Percentiles rank a stretch among this genome's conserved stretches.
Evolutionary conservation across 1,140 invertebrate genomes (phyloP).

Genomic region (Zaprionus ghesquierei): DNA sequence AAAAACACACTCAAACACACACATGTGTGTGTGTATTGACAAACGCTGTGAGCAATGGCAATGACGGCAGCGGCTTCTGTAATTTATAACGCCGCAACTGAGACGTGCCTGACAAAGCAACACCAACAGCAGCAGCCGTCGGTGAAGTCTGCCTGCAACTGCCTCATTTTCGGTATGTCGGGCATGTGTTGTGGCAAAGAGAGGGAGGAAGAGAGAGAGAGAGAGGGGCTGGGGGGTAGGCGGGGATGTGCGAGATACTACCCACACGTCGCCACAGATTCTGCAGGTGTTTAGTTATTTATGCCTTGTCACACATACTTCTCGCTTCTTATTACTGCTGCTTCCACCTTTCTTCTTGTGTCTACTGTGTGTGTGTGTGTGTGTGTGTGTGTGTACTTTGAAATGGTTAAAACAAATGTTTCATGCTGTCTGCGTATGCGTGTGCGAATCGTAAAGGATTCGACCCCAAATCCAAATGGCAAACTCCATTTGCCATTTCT

Average conservation of each 20-base stretch:
- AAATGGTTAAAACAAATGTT: constrained; percentile 65
- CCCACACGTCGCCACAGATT: constrained; percentile 41
- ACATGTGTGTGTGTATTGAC: constrained; percentile 52
- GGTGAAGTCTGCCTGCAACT: not conserved
- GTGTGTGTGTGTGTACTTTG: constrained; percentile 15
- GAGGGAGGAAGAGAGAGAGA: not conserved
- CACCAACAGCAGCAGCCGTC: constrained; percentile 25
- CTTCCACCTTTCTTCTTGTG: not conserved
- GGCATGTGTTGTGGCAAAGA: not conserved
- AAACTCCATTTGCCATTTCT: constrained; percentile 33
- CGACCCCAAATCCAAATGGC: constrained; percentile 53
- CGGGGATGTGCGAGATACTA: not conserved
- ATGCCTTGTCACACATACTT: constrained; percentile 73
- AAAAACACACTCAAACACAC: not conserved
- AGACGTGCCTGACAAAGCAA: constrained; percentile 65
- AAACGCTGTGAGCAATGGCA: constrained; percentile 60
- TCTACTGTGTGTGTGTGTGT: not conserved
- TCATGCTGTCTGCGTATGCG: constrained; percentile 27
- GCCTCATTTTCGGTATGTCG: not conserved
- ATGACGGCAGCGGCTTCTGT: constrained; percentile 54
- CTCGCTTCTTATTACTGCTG: constrained; percentile 44
- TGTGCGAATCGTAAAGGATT: constrained; percentile 37
- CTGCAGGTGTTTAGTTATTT: constrained; percentile 80
- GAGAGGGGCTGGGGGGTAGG: too few relatives aligned
- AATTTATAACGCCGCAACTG: constrained; percentile 69